Evolutionary conservation across 2,888 invertebrate genomes (phyloP), one percentile per base, ranked within the genome.

Genomic region (Epinotia demarniana): DNA sequence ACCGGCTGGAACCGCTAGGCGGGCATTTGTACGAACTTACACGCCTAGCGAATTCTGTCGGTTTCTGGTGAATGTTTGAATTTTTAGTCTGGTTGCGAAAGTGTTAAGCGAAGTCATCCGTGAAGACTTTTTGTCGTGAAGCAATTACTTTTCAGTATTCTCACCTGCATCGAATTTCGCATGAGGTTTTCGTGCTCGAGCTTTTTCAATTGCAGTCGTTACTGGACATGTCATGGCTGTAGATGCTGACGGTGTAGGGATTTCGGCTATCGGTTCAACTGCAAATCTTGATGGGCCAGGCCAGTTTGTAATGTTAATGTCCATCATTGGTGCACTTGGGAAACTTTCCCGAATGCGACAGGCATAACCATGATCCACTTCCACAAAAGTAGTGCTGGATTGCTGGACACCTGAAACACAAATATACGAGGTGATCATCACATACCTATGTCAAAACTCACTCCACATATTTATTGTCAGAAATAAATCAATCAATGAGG

Each of bases 151-250:
- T n/a, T n/a, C n/a, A n/a, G n/a, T 12, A 16, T 61, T 58, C 27
- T 61, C 19, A 63, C 63, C 46, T 46, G 64, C 43, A 64, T 64
- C 46, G 46, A 64, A 64, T 13, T 39, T 64, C 11, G 12, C 23
- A 3, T 12, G 46, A 18, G 64, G 13, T 46, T 18, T 46, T 64
- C 64, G 18, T 2, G 2, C 6, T 23, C 23, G 23, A 12, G 43
- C 12, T 8, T 49, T 19, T 12, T 49, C 49, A 49, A 46, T 18
- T 23, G 19, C 19, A 23, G 13, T 13, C 43, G 27, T 27, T 27
- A 27, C 27, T 27, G 18, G 8, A 23, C 64, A 64, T 46, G 64
- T 64, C 23, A 23, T 49, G 46, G 18, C 64, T 4, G 46, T 23
- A 49, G 64, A 64, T 23, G 49, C 64, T 13, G 64, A 46, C 19